Base-by-base conservation (phyloP, 2,113 vertebrate species). In the Scartelaos histophorus region DNA sequence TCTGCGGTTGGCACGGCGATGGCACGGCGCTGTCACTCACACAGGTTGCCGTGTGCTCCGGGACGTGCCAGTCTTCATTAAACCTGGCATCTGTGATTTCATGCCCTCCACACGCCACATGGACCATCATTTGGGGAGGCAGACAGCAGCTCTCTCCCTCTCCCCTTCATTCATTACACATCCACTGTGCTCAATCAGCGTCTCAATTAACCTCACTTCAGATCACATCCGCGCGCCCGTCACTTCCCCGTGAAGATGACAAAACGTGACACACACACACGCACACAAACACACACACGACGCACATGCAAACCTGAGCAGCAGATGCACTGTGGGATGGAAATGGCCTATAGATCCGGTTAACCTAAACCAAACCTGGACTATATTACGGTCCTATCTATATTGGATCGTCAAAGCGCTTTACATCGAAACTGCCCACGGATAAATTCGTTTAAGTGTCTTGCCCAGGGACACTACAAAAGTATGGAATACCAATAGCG, bases 61-160 rank as follows among this genome's bases (percentile, higher is more conserved):
- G 92, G 89, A 72, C 92, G 88, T 94, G 95, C 94, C 95, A 95
- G 92, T 94, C 94, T 96, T 98, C 95, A 98, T 99, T 99, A 97
- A 94, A 95, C 93, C 94, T 97, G 96, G 96, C 96, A 97, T 93
- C 95, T 98, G 94, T 89, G 95, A 97, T 98, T 98, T 96, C 93
- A 98, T 96, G 95, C 95, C 92, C 93, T 95, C 95, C 95, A 95
- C 94, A 95, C 95, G 95, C 92, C 83, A 93, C 93, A 93, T 92
- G 90, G 94, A 93, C 94, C 90, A 94, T 95, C 95, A 93, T 92
- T 93, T 74, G 93, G 94, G 90, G 94, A 93, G 94, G 94, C 95
- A 95, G 88, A 89, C 89, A 84, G 88, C 85, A 82, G 84, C 87
- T 86, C 85, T 82, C 85, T 84, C 58, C 81, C 86, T 87, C 80